Percentiles rank a stretch among this genome's conserved stretches.
These are phyloP conservation scores for Seira ritae DNA, from an alignment of 2,888 invertebrate species.

Conservation along the genomic window DNA sequence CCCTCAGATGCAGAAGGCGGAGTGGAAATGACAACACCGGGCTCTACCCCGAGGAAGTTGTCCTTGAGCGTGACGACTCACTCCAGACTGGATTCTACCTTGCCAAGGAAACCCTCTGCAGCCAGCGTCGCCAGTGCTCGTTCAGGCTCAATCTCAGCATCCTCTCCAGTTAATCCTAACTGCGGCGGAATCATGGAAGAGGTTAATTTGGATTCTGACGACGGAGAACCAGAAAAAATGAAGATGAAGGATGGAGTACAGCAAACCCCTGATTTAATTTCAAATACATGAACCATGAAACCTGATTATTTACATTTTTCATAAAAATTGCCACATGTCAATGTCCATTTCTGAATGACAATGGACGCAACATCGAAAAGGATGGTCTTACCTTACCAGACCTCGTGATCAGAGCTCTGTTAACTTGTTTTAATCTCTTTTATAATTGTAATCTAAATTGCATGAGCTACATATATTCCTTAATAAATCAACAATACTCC, in stretches of 20 bases:
- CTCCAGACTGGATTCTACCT: constrained; percentile 38
- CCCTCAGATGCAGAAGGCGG: constrained; percentile 37
- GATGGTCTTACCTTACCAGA: too few relatives aligned
- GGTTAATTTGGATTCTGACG: constrained; percentile 35
- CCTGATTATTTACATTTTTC: too few relatives aligned
- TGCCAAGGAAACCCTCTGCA: constrained; percentile 42
- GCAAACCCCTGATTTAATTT: constrained; percentile 3
- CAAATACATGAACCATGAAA: constrained; percentile 4
- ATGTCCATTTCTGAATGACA: too few relatives aligned
- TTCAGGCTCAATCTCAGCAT: not conserved
- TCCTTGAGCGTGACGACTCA: constrained; percentile 44
- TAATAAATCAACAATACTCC: too few relatives aligned
- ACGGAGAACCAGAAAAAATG: constrained; percentile 12
- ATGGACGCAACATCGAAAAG: too few relatives aligned
- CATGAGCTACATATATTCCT: too few relatives aligned
- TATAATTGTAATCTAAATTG: too few relatives aligned
- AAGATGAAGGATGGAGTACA: not conserved
- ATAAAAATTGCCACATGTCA: too few relatives aligned
- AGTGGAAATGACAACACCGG: constrained; percentile 53
- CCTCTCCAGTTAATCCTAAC: not conserved
- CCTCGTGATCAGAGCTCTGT: too few relatives aligned
- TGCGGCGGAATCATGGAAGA: constrained; percentile 40
- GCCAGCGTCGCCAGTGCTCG: not conserved
- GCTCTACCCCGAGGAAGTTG: constrained; percentile 43
- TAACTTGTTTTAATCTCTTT: too few relatives aligned